phyloP scores from a whole-genome alignment of 2,888 invertebrate species.

The Hanleya hanleyi region DNA sequence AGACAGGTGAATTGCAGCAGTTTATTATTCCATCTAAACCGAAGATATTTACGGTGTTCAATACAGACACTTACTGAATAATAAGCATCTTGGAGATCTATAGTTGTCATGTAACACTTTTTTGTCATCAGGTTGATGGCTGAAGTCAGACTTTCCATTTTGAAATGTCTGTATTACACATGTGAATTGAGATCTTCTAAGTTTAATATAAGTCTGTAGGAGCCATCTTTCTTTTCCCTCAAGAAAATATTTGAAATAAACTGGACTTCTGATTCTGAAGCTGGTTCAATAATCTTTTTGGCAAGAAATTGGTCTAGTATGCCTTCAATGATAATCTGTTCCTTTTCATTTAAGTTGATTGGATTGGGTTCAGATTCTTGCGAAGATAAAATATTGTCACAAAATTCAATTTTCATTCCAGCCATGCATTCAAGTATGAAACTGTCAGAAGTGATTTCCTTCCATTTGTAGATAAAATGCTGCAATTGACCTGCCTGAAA shows the following conservation, averaged over 20 bases:
- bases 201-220: not conserved
- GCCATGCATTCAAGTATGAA: not conserved
- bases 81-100: not conserved
- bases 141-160: not conserved
- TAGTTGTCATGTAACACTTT: not conserved
- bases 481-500: not conserved
- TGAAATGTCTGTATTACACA: not conserved
- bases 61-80: not conserved
- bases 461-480: not conserved
- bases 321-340: no score
- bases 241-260: not conserved
- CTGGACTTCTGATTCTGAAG: not conserved
- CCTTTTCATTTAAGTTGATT: no score
- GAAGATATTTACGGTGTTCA: not conserved
- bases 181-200: not conserved
- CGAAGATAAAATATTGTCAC: not conserved
- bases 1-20: not conserved
- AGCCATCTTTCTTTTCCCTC: not conserved
- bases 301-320: not conserved
- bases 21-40: not conserved
- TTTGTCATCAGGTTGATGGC: not conserved
- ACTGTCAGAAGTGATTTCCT: not conserved
- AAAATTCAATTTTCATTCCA: not conserved
- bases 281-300: not conserved
- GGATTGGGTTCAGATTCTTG: not conserved